Conservation (phyloP, 37 sponge, comb jelly and placozoan genomes). For the Hexactinellida sp. region DNA sequence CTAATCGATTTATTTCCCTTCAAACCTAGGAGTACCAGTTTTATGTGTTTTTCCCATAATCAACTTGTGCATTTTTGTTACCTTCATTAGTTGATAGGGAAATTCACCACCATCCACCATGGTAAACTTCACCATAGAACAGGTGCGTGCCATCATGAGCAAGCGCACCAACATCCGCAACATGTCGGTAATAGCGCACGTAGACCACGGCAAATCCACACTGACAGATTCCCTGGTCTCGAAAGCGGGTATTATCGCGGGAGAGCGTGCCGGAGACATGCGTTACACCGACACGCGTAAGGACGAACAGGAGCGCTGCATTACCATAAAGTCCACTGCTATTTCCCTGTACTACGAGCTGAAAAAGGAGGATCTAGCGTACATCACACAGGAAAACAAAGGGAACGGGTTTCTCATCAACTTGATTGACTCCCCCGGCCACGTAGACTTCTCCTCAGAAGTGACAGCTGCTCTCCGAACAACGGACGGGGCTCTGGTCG, state of each 20-base stretch:
- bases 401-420: constrained; percentile 97
- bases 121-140: constrained; percentile 94
- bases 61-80: too few species aligned
- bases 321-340: constrained; percentile 99
- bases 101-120: neutral
- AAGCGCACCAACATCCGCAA: constrained; percentile 96
- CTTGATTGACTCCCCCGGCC: constrained; percentile 96
- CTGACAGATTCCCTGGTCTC: constrained; percentile 93
- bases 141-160: constrained; percentile 98
- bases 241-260: constrained; percentile 98
- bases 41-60: too few species aligned
- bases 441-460: constrained; percentile 94
- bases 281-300: constrained; percentile 96
- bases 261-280: constrained; percentile 77
- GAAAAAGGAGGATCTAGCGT: constrained; percentile 52
- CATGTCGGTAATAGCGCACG: constrained; percentile 99
- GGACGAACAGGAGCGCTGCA: constrained; percentile 97
- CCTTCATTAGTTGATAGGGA: neutral
- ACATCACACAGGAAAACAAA: constrained; percentile 50
- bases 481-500: constrained; percentile 97
- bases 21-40: too few species aligned
- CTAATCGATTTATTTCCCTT: too few species aligned
- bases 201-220: constrained; percentile 98
- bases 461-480: constrained; percentile 97
- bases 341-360: constrained; percentile 95